These are phyloP conservation scores for Stenurella melanura DNA, from an alignment of 2,888 invertebrate genomes.

Conservation along the genomic window DNA sequence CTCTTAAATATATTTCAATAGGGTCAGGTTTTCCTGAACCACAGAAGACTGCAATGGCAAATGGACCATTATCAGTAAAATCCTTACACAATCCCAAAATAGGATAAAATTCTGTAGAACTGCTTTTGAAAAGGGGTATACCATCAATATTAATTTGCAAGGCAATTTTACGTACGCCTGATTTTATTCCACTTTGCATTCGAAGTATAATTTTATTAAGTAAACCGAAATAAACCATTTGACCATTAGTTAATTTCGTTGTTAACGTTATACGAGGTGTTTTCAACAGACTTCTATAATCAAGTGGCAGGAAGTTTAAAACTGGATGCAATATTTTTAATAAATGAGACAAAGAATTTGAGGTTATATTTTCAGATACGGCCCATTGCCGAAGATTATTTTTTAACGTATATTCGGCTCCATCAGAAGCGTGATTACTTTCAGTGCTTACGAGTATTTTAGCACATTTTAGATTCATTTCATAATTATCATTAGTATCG, in stretches of 20 bases:
- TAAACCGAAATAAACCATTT: constrained; percentile 47
- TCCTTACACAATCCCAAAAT: constrained; percentile 45
- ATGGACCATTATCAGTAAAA: constrained; percentile 42
- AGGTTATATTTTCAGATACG: constrained; percentile 36
- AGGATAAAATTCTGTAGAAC: too few species aligned
- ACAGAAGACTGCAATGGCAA: constrained; percentile 47
- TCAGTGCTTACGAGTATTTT: too few species aligned
- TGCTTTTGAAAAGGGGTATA: too few species aligned
- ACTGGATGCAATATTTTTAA: constrained; percentile 40
- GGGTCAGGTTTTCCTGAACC: constrained; percentile 38
- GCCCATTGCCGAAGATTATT: constrained; percentile 37
- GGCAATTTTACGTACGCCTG: constrained; percentile 9
- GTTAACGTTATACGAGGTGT: constrained; percentile 40
- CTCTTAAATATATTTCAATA: constrained; percentile 38
- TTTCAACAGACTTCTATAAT: constrained; percentile 34
- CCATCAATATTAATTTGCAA: constrained; percentile 54
- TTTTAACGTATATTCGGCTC: constrained; percentile 25
- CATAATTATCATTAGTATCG: too few species aligned
- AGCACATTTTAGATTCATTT: too few species aligned
- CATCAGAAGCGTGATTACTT: too few species aligned
- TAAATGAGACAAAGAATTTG: constrained; percentile 28
- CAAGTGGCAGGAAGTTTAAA: constrained; percentile 34
- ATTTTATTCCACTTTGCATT: constrained; percentile 36
- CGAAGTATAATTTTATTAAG: constrained; percentile 27
- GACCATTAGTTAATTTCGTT: constrained; percentile 40